Conservation (phyloP, 53 echinoderm and acorn worm genomes). For the Henricia sp. region DNA sequence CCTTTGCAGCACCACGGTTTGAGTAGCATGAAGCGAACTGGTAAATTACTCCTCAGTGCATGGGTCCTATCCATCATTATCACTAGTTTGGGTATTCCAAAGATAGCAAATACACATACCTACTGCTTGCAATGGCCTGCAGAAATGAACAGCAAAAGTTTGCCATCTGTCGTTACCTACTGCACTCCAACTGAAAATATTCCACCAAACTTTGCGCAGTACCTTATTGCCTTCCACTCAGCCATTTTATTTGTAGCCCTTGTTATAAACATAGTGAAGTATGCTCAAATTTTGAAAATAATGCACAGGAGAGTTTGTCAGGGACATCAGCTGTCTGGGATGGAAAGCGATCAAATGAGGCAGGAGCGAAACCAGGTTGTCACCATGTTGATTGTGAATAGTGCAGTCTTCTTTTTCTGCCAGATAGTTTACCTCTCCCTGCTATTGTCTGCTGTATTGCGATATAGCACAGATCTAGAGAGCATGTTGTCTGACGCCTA, state of each 20-base stretch:
- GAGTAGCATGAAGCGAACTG: constrained; percentile 51
- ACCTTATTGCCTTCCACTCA: too few relatives aligned
- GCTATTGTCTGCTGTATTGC: constrained; percentile 66
- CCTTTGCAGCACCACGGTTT: constrained; percentile 69
- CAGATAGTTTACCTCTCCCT: constrained; percentile 72
- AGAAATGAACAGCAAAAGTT: neutral
- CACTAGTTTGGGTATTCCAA: constrained; percentile 67
- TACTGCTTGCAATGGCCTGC: constrained; percentile 74
- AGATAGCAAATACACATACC: constrained; percentile 26
- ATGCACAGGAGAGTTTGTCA: constrained; percentile 56
- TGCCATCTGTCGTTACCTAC: constrained; percentile 56
- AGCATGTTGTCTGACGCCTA: constrained; percentile 56
- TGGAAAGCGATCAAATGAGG: neutral
- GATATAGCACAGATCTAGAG: constrained; percentile 12
- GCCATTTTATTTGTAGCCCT: constrained; percentile 82
- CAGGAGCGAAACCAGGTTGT: constrained; percentile 88
- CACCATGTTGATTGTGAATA: constrained; percentile 78
- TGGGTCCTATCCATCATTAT: constrained; percentile 60
- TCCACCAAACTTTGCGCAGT: constrained; percentile 64
- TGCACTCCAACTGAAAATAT: constrained; percentile 45
- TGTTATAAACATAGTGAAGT: constrained; percentile 62
- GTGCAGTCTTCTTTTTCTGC: constrained; percentile 79
- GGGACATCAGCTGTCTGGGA: constrained; percentile 1
- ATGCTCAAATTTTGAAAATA: constrained; percentile 65
- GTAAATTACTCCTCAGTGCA: constrained; percentile 40